A percentile compares a stretch with the other conserved stretches of the same genome.
These are phyloP conservation scores for Lasioglossum calceatum DNA, from an alignment of 2,888 invertebrate genomes.

Conservation along the genomic window DNA sequence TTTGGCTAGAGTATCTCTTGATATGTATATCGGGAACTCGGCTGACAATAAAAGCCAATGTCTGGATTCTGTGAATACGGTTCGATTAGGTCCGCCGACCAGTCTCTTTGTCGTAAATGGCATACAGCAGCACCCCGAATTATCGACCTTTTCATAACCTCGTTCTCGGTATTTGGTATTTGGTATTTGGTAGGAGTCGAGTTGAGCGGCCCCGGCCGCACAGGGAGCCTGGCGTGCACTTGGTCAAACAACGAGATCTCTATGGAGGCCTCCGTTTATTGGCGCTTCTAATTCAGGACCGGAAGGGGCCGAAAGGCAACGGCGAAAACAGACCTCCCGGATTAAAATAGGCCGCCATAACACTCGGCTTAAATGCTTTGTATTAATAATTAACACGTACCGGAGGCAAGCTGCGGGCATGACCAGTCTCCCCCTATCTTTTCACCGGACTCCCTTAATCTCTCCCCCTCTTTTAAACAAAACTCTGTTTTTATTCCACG, in stretches of 20 bases:
- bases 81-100: not conserved
- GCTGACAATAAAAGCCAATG: not conserved
- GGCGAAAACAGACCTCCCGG: conserved; percentile 78
- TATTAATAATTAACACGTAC: conserved; percentile 74
- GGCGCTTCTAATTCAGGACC: conserved; percentile 81
- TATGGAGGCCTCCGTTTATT: conserved; percentile 76
- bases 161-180: conserved; percentile 54
- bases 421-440: not conserved
- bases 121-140: conserved; percentile 17
- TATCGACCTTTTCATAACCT: conserved; percentile 45
- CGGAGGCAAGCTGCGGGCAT: conserved; percentile 8
- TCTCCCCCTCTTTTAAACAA: not conserved
- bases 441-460: not conserved
- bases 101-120: not conserved
- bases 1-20: not conserved
- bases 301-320: conserved; percentile 80
- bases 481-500: conserved; percentile 7
- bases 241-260: conserved; percentile 75
- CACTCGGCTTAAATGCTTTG: conserved; percentile 60
- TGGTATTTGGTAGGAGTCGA: not conserved
- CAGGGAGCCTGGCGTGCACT: conserved; percentile 67
- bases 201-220: conserved; percentile 19
- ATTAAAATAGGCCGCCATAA: conserved; percentile 74
- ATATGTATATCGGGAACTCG: not conserved
- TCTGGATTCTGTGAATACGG: not conserved